phyloP scores from a whole-genome alignment of 2,113 vertebrate genomes.

The Bos javanicus region DNA sequence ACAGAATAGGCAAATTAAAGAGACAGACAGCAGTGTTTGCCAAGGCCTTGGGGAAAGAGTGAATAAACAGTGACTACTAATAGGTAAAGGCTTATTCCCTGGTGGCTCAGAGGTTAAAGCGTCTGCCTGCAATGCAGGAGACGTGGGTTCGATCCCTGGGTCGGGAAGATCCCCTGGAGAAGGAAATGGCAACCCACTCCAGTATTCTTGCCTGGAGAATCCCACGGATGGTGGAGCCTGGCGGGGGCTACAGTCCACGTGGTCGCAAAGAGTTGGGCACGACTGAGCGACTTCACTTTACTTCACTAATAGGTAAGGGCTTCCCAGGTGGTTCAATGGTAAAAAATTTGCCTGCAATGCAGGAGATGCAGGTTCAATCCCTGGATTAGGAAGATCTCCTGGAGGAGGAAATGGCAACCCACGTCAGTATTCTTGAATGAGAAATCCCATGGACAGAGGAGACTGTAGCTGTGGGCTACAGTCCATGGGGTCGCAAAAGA shows the following conservation, averaged over 20 bases:
- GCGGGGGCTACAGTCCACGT: too few relatives aligned
- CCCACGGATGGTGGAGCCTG: too few relatives aligned
- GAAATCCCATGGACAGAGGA: not conserved
- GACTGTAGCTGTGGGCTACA: not conserved
- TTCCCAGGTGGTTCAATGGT: not conserved
- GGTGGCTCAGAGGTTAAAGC: too few relatives aligned
- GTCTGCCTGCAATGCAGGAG: too few relatives aligned
- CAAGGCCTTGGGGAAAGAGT: not conserved
- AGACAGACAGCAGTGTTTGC: not conserved
- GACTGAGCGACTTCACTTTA: too few relatives aligned
- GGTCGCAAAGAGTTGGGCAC: too few relatives aligned
- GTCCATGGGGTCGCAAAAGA: not conserved
- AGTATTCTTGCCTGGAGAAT: too few relatives aligned
- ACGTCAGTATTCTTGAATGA: not conserved
- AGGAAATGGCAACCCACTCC: too few relatives aligned
- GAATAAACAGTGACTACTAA: not conserved
- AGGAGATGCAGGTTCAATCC: not conserved
- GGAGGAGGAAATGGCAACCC: not conserved
- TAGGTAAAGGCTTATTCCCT: not conserved
- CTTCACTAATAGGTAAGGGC: not conserved
- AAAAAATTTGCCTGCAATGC: not conserved
- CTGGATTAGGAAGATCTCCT: not conserved
- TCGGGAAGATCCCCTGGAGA: too few relatives aligned
- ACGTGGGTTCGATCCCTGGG: too few relatives aligned
- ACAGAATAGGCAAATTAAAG: not conserved